Evolutionary conservation across 2,113 vertebrate genomes (phyloP).

Genomic region (Recurvirostra avosetta): DNA sequence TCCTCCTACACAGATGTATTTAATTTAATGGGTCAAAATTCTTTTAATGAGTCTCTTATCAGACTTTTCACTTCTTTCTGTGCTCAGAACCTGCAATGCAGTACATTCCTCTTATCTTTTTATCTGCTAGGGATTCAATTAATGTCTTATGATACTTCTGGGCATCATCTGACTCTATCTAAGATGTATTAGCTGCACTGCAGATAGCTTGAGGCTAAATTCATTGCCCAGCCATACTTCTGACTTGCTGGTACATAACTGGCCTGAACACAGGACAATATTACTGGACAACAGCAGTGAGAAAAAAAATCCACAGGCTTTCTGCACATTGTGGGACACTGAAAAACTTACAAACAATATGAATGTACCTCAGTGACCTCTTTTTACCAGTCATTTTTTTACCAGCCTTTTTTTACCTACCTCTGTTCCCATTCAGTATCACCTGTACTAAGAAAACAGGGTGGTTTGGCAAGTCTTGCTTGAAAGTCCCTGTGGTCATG

Average conservation of each 20-base stretch:
- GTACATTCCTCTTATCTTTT: rapidly evolving
- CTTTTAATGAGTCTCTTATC: not conserved
- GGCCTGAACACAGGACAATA: not conserved
- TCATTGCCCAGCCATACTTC: not conserved
- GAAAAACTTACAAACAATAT: not conserved
- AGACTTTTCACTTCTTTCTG: not conserved
- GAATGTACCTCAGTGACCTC: rapidly evolving
- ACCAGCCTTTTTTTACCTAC: not conserved
- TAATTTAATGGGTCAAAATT: not conserved
- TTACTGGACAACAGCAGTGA: rapidly evolving
- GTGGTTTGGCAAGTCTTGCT: not conserved
- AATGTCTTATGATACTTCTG: not conserved
- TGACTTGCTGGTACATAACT: not conserved
- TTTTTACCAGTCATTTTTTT: not conserved
- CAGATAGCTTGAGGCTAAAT: not conserved
- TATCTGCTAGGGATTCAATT: not conserved
- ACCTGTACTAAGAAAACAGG: not conserved
- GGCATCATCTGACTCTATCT: not conserved
- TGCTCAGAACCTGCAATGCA: not conserved
- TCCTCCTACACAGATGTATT: not conserved
- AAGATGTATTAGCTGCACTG: not conserved
- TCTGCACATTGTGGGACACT: not conserved
- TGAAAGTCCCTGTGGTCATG: not conserved
- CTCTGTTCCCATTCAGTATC: not conserved
- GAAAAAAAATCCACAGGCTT: not conserved